These are phyloP conservation scores for Holacanthella duospinosa DNA, from an alignment of 2,888 invertebrate species.

Conservation along the genomic window DNA sequence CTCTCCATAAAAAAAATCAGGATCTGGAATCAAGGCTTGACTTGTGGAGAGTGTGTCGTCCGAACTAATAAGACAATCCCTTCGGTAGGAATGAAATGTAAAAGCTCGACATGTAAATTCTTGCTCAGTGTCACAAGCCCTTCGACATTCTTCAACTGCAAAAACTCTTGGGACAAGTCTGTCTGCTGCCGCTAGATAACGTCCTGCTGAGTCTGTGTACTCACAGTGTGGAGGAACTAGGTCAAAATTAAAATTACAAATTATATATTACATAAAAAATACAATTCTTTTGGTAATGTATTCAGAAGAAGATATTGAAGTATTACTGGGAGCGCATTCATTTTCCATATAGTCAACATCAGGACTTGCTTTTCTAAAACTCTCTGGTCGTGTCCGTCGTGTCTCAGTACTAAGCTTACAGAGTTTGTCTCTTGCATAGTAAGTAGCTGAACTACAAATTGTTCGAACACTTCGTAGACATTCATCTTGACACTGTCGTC, in stretches of 20 bases:
- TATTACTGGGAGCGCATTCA: constrained; percentile 46
- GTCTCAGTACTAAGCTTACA: constrained; percentile 47
- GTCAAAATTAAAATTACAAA: neutral
- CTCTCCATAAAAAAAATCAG: constrained; percentile 61
- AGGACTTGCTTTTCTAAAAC: constrained; percentile 41
- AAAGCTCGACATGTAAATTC: constrained; percentile 43
- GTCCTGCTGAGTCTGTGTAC: constrained; percentile 42
- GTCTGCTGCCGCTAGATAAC: constrained; percentile 43
- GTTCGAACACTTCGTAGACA: constrained; percentile 42
- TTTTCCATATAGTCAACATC: constrained; percentile 49
- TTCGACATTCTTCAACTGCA: constrained; percentile 42
- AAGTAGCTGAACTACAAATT: constrained; percentile 43
- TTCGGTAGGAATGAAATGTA: constrained; percentile 39
- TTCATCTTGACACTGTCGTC: constrained; percentile 46
- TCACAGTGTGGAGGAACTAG: constrained; percentile 44
- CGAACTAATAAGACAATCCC: constrained; percentile 61
- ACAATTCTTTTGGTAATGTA: too few species aligned
- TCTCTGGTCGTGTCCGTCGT: constrained; percentile 45
- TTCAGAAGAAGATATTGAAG: too few species aligned
- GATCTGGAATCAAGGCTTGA: constrained; percentile 52
- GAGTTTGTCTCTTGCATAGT: constrained; percentile 43
- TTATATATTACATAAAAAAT: neutral
- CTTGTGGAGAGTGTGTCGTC: constrained; percentile 72
- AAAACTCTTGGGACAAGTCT: constrained; percentile 40
- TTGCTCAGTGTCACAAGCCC: constrained; percentile 42